Evolutionary conservation across 2,113 vertebrate genomes (phyloP).

Genomic region (Empidonax traillii): DNA sequence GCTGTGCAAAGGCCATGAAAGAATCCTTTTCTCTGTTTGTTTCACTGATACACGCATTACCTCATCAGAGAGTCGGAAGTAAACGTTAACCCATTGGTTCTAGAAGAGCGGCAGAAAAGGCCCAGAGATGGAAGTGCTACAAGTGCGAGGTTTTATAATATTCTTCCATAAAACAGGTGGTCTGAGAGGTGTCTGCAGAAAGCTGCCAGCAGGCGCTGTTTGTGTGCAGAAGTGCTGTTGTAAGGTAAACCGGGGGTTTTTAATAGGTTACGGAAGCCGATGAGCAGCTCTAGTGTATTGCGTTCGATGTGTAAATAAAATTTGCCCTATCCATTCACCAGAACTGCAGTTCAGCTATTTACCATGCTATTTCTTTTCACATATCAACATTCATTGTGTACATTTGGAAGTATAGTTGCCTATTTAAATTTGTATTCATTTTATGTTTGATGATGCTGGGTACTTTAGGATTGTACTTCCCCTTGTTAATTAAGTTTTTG

Average conservation of each 20-base stretch:
- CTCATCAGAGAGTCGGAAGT: slow-evolving; percentile 77
- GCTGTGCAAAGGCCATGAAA: slow-evolving; percentile 80
- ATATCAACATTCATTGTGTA: slow-evolving; percentile 64
- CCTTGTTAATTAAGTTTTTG: slow-evolving; percentile 67
- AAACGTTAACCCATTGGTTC: slow-evolving; percentile 55
- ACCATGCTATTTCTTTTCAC: slow-evolving; percentile 65
- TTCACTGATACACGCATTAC: slow-evolving; percentile 84
- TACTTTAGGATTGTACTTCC: slow-evolving; percentile 70
- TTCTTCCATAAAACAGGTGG: slow-evolving; percentile 37
- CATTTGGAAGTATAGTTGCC: slow-evolving; percentile 66
- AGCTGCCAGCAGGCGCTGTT: slow-evolving; percentile 17
- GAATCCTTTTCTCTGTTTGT: slow-evolving; percentile 77
- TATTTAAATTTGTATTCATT: slow-evolving; percentile 70
- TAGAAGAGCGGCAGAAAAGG: slow-evolving; percentile 42
- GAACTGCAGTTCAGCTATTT: slow-evolving; percentile 59
- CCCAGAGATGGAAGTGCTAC: slow-evolving; percentile 24
- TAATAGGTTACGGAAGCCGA: slow-evolving; percentile 49
- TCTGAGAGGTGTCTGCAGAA: slow-evolving; percentile 46
- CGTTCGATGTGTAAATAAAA: slow-evolving; percentile 77
- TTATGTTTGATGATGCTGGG: slow-evolving; percentile 67
- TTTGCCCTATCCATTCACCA: slow-evolving; percentile 54
- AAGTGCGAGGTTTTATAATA: neutral
- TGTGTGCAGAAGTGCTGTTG: slow-evolving; percentile 42
- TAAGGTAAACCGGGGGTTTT: slow-evolving; percentile 58
- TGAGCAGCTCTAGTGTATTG: slow-evolving; percentile 46